phyloP scores from a whole-genome alignment of 1,140 invertebrate species.

The Drosophila navojoa region DNA sequence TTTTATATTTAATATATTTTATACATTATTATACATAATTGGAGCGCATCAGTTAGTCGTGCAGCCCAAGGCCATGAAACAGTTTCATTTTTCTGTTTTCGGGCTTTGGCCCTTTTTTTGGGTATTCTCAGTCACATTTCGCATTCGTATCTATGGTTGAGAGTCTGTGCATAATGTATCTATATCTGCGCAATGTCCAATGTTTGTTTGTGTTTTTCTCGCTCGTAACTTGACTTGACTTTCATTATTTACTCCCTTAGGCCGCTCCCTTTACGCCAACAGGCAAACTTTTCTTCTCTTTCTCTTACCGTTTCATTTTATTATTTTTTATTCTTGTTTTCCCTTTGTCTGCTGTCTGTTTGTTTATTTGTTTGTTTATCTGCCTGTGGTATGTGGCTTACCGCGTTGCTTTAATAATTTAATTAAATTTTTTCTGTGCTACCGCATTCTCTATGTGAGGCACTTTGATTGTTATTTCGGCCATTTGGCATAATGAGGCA shows the following conservation, averaged over 20 bases:
- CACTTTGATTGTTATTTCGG: conserved; percentile 76
- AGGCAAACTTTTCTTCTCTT: conserved; percentile 50
- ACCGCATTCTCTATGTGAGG: conserved; percentile 33
- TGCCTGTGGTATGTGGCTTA: conserved; percentile 63
- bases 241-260: conserved; percentile 42
- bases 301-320: not conserved
- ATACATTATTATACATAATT: not conserved
- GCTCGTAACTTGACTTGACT: conserved; percentile 64
- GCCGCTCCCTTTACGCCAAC: conserved; percentile 12
- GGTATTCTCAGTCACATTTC: conserved; percentile 38
- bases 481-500: conserved; percentile 77
- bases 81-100: not conserved
- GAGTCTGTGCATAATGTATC: conserved; percentile 75
- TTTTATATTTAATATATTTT: not conserved
- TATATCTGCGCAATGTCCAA: conserved; percentile 47
- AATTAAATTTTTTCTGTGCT: conserved; percentile 62
- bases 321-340: conserved; percentile 32
- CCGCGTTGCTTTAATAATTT: conserved; percentile 77
- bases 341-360: conserved; percentile 57
- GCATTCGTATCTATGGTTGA: conserved; percentile 41
- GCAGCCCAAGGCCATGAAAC: not conserved
- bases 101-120: conserved; percentile 10
- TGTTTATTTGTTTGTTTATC: conserved; percentile 63
- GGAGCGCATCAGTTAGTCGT: conserved; percentile 12
- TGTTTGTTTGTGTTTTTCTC: conserved; percentile 63